These are phyloP conservation scores for Aporophyla lueneburgensis DNA, from an alignment of 2,888 invertebrate genomes.

Conservation along the genomic window DNA sequence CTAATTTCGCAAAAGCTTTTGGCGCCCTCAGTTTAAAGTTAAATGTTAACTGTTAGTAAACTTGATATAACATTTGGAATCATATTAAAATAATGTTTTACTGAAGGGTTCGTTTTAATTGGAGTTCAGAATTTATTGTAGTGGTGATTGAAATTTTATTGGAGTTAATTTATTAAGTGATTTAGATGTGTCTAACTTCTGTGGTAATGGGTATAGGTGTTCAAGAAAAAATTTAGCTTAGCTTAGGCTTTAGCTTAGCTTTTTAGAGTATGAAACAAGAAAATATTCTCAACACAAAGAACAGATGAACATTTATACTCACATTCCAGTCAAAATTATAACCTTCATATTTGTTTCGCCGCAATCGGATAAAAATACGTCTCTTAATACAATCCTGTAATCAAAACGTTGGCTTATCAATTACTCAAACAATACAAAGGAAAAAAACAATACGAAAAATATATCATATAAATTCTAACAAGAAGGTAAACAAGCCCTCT, in stretches of 20 bases:
- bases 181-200: no score
- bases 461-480: neutral
- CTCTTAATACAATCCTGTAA: neutral
- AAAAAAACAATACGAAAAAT: neutral
- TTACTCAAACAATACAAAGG: neutral
- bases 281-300: no score
- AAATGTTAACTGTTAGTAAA: slow-evolving; percentile 15
- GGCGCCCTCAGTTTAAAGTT: slow-evolving; percentile 14
- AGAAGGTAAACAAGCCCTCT: neutral
- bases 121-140: slow-evolving; percentile 17
- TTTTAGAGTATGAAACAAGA: no score
- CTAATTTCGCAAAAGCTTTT: slow-evolving; percentile 38
- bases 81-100: slow-evolving; percentile 36
- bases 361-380: neutral
- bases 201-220: no score
- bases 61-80: slow-evolving; percentile 14
- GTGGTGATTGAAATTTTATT: slow-evolving; percentile 4
- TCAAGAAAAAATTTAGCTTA: no score
- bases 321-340: no score
- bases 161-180: neutral
- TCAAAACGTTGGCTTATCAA: neutral
- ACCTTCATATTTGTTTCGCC: no score
- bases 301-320: no score
- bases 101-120: slow-evolving; percentile 28
- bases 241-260: no score